Percentiles rank a stretch among this genome's conserved stretches.
Conservation (phyloP, 1,140 invertebrate species). For the Pantala flavescens region DNA sequence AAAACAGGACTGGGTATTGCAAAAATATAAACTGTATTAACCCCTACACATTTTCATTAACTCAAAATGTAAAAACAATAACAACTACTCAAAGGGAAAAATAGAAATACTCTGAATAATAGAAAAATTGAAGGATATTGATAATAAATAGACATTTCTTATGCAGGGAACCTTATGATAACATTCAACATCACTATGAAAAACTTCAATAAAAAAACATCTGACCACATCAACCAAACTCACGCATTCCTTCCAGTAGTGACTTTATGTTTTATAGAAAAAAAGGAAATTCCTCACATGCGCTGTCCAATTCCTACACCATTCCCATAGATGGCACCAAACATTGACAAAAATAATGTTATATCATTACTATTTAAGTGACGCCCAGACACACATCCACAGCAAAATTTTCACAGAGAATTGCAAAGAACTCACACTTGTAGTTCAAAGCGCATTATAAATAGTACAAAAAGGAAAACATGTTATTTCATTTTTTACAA, state of each 20-base stretch:
- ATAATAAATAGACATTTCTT: constrained; percentile 13
- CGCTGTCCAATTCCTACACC: constrained; percentile 18
- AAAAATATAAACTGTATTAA: constrained; percentile 11
- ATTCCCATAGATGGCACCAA: constrained; percentile 21
- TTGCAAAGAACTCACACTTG: constrained; percentile 13
- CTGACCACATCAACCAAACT: constrained; percentile 12
- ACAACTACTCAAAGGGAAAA: constrained; percentile 13
- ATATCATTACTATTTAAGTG: constrained; percentile 10
- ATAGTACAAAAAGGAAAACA: constrained; percentile 22
- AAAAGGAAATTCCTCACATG: constrained; percentile 13
- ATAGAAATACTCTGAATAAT: constrained; percentile 16
- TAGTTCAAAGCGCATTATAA: constrained; percentile 22
- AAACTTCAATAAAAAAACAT: constrained; percentile 13
- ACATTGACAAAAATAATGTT: constrained; percentile 20
- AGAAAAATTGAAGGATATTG: constrained; percentile 15
- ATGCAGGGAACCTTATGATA: constrained; percentile 14
- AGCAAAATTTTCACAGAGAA: background rate
- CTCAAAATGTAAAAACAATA: constrained; percentile 12
- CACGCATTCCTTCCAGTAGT: constrained; percentile 14
- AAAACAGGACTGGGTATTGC: constrained; percentile 5
- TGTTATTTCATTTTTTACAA: constrained; percentile 21
- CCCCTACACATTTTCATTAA: constrained; percentile 13
- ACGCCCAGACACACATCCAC: constrained; percentile 1
- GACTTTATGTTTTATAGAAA: background rate
- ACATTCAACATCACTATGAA: constrained; percentile 15